Evolutionary conservation across 2,888 invertebrate genomes (phyloP), one percentile per base, ranked within the genome.

Genomic region (Andrena praecox): DNA sequence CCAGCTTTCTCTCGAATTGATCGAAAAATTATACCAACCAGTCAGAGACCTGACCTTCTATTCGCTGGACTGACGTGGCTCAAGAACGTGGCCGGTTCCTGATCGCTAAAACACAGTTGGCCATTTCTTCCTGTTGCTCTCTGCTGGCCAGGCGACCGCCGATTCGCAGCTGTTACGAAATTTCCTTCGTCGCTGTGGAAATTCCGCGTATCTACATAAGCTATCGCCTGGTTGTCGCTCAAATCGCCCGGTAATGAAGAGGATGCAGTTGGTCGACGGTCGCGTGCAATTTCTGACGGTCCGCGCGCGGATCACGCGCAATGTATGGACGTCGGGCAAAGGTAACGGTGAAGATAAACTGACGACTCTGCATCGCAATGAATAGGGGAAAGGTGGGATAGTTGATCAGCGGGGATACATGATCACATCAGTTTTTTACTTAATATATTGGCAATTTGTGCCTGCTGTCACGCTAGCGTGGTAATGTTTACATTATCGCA

Each of bases 21-120:
- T 84, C 77, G 3, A 66, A 85, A 92, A 92, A 93, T 93, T 93
- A 93, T 90, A 92, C 88, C 24, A 24, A 89, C 85, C 89, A 86
- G 64, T 83, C 77, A 6, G 16, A 33, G 42, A 24, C 77, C 80
- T 71, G 74, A 80, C 77, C 79, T 64, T 35, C 68, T 63, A 68
- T 56, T 50, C 59, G 50, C 60, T 50, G 7, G 12, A 64, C 59
- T 70, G 24, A 48, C 70, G 52, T 62, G 5, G 31, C 0, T n/a
- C 20, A 1, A n/a, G 56, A 35, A 24, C 60, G 16, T 16, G 27
- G 16, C 3, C 8, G 7, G 31, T 60, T 42, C 60, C n/a, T 31
- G 60, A 31, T 31, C 31, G 60, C 42, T 42, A 16, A 42, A 42
- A 16, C 16, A 16, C 42, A 60, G 60, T 31, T 60, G 2, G 31